phyloP scores from a whole-genome alignment of 2,888 invertebrate genomes.

The Oxystoma pomonae region DNA sequence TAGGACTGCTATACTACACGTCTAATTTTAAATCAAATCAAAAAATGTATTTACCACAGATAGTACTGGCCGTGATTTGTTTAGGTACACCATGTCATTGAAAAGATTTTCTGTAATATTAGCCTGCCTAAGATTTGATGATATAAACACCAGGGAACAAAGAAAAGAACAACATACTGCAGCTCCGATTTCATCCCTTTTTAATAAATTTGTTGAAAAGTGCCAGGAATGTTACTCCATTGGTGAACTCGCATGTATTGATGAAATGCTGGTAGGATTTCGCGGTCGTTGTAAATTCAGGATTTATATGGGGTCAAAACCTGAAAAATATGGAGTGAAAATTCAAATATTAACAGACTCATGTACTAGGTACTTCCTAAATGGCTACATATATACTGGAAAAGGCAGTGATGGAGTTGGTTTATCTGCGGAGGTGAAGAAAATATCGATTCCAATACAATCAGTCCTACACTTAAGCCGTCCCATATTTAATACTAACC shows the following conservation, averaged over 20 bases:
- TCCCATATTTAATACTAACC: constrained; percentile 31
- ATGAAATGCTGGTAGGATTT: constrained; percentile 15
- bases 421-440: neutral
- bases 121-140: neutral
- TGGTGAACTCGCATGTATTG: constrained; percentile 2
- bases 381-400: constrained; percentile 7
- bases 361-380: constrained; percentile 3
- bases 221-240: constrained; percentile 2
- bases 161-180: neutral
- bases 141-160: neutral
- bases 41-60: constrained; percentile 3
- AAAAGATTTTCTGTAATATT: constrained; percentile 1
- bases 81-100: neutral
- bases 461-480: constrained; percentile 28
- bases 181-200: constrained; percentile 2
- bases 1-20: neutral
- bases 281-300: constrained; percentile 4
- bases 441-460: constrained; percentile 11
- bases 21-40: constrained; percentile 4
- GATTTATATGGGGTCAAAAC: constrained; percentile 13
- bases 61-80: neutral
- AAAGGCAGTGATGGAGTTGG: constrained; percentile 7
- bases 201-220: constrained; percentile 4
- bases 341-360: constrained; percentile 10
- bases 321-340: constrained; percentile 13